Conservation (phyloP, 2,888 invertebrate genomes). For the Pediacus dermestoides region DNA sequence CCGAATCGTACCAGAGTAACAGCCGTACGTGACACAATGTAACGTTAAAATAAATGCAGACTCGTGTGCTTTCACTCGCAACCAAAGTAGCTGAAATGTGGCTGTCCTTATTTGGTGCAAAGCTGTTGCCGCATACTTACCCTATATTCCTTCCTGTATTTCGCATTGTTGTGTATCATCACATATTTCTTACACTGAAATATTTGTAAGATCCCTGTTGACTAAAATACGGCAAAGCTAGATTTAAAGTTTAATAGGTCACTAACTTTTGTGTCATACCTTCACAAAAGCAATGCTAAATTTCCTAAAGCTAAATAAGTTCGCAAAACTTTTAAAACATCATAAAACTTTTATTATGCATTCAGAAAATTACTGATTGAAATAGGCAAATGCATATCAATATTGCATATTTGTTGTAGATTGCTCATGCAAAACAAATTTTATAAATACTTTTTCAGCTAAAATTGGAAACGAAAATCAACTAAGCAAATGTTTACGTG, state of each 20-base stretch:
- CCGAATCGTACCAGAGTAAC: slow-evolving; percentile 30
- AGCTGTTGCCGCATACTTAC: slow-evolving; percentile 13
- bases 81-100: neutral
- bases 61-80: slow-evolving; percentile 11
- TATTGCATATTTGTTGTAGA: too few species aligned
- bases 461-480: too few species aligned
- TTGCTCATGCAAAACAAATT: too few species aligned
- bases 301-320: slow-evolving; percentile 22
- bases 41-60: slow-evolving; percentile 29
- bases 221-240: slow-evolving; percentile 19
- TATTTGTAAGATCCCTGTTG: slow-evolving; percentile 24
- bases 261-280: slow-evolving; percentile 23
- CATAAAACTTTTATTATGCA: slow-evolving; percentile 19
- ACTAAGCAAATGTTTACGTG: too few species aligned
- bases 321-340: slow-evolving; percentile 21
- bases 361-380: too few species aligned
- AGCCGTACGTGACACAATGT: slow-evolving; percentile 36
- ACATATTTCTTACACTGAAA: slow-evolving; percentile 28
- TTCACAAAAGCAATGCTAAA: slow-evolving; percentile 16
- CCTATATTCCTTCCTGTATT: slow-evolving; percentile 15
- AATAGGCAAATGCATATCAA: too few species aligned
- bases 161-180: slow-evolving; percentile 28
- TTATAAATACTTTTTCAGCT: too few species aligned
- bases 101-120: slow-evolving; percentile 7
- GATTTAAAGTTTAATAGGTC: slow-evolving; percentile 34